Percentiles rank a stretch among this genome's conserved stretches.
These are phyloP conservation scores for Junonia oenone DNA, from an alignment of 2,888 invertebrate species.

Conservation along the genomic window DNA sequence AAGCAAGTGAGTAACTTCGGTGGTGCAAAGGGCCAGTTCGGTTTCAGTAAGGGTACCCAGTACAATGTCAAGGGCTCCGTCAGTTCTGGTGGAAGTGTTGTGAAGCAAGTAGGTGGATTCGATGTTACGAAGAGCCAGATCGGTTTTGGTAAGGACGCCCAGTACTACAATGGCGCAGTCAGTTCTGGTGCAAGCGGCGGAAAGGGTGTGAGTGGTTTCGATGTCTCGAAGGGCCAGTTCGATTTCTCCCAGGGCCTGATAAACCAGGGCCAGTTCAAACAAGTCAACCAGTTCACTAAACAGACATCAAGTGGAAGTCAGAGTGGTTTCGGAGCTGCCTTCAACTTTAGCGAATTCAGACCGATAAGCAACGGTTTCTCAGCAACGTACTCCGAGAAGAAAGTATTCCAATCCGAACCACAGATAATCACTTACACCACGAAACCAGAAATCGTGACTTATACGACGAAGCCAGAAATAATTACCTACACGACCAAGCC, in stretches of 20 bases:
- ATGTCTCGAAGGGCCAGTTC: constrained; percentile 26
- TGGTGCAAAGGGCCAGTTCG: constrained; percentile 19
- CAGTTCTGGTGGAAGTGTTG: not conserved
- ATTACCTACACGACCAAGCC: constrained; percentile 37
- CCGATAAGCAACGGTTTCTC: constrained; percentile 58
- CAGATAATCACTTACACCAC: constrained; percentile 37
- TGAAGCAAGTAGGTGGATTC: no score
- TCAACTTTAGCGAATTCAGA: constrained; percentile 46
- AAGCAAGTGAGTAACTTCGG: no score
- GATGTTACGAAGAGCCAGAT: no score
- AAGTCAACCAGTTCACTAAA: not conserved
- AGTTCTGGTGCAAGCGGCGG: not conserved
- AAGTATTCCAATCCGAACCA: constrained; percentile 56
- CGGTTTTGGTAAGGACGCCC: not conserved
- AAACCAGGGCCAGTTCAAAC: constrained; percentile 15
- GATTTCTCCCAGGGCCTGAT: constrained; percentile 18
- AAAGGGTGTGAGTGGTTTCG: constrained; percentile 15
- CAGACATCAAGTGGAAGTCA: constrained; percentile 26
- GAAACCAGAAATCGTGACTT: constrained; percentile 37
- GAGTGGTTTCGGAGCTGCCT: constrained; percentile 25
- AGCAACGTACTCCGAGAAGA: constrained; percentile 58
- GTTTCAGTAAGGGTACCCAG: not conserved
- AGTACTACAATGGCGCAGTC: not conserved
- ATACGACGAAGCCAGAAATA: constrained; percentile 48
- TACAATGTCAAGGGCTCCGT: not conserved